These are phyloP conservation scores for Xenopus petersii DNA, from an alignment of 2,797 vertebrate species.

Conservation along the genomic window DNA sequence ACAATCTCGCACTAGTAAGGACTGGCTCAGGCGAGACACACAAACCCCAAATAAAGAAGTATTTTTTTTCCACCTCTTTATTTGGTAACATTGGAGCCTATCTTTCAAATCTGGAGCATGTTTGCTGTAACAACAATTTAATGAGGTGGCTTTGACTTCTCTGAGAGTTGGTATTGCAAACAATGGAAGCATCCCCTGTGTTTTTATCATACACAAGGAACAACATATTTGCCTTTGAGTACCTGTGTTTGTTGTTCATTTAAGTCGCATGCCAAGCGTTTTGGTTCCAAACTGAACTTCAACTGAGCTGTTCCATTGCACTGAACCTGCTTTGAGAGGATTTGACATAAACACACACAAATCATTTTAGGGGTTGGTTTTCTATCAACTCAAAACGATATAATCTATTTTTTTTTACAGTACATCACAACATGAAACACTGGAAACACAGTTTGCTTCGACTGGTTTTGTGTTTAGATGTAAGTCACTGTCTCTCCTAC, in stretches of 20 bases:
- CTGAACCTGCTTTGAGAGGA: slow-evolving; percentile 51
- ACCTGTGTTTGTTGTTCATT: slow-evolving; percentile 76
- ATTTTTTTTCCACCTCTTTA: slow-evolving; percentile 51
- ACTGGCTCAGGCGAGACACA: slow-evolving; percentile 52
- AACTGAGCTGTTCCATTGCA: slow-evolving; percentile 56
- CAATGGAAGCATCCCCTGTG: slow-evolving; percentile 67
- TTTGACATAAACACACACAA: slow-evolving; percentile 59
- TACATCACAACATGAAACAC: slow-evolving; percentile 13
- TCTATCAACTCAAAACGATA: slow-evolving; percentile 55
- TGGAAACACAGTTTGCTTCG: neutral
- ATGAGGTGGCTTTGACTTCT: slow-evolving; percentile 66
- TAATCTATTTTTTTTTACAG: slow-evolving; percentile 17
- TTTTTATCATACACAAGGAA: slow-evolving; percentile 70
- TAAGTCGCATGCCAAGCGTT: slow-evolving; percentile 64
- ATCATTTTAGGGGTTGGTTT: slow-evolving; percentile 56
- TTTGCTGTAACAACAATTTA: slow-evolving; percentile 76
- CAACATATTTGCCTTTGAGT: slow-evolving; percentile 65
- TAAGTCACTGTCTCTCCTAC: too few species aligned
- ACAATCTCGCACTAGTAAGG: slow-evolving; percentile 47
- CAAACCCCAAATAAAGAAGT: slow-evolving; percentile 66
- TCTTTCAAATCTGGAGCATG: slow-evolving; percentile 61
- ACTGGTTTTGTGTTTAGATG: neutral
- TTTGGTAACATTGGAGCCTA: slow-evolving; percentile 64
- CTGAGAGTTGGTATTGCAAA: slow-evolving; percentile 69
- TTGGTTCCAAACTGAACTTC: slow-evolving; percentile 68